Percentiles rank a stretch among this genome's conserved stretches.
Evolutionary conservation across 1,140 invertebrate species (phyloP).

Genomic region (Oryctes rhinoceros): DNA sequence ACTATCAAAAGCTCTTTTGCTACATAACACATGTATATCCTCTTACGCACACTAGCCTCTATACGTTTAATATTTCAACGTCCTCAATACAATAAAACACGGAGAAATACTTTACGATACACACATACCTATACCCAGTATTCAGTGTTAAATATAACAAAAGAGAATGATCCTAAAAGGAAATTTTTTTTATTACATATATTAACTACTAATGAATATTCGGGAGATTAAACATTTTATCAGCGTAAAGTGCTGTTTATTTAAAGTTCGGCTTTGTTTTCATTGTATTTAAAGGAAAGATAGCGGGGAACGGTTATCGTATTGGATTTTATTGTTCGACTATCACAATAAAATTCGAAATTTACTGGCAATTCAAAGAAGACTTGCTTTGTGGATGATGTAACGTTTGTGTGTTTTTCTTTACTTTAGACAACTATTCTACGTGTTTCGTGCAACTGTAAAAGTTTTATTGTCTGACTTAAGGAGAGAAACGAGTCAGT

Average conservation of each 20-base stretch:
- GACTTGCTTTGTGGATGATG: conserved; percentile 27
- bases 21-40: background rate
- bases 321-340: conserved; percentile 16
- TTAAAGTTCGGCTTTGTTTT: conserved; percentile 13
- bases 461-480: conserved; percentile 27
- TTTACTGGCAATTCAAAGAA: conserved; percentile 28
- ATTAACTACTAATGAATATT: conserved; percentile 28
- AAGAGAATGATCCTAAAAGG: background rate
- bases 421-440: conserved; percentile 14
- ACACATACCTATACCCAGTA: background rate
- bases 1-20: conserved; percentile 7
- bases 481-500: background rate
- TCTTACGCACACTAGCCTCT: background rate
- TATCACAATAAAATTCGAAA: conserved; percentile 36
- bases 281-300: conserved; percentile 14
- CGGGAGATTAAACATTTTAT: background rate
- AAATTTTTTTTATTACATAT: background rate
- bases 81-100: background rate
- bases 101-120: background rate
- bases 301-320: conserved; percentile 7
- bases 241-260: conserved; percentile 2
- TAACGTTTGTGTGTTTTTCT: conserved; percentile 33
- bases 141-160: background rate
- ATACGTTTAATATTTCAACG: background rate
- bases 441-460: conserved; percentile 10